These are phyloP conservation scores for Ectemnius cavifrons DNA, from an alignment of 2,888 invertebrate genomes.

Conservation along the genomic window DNA sequence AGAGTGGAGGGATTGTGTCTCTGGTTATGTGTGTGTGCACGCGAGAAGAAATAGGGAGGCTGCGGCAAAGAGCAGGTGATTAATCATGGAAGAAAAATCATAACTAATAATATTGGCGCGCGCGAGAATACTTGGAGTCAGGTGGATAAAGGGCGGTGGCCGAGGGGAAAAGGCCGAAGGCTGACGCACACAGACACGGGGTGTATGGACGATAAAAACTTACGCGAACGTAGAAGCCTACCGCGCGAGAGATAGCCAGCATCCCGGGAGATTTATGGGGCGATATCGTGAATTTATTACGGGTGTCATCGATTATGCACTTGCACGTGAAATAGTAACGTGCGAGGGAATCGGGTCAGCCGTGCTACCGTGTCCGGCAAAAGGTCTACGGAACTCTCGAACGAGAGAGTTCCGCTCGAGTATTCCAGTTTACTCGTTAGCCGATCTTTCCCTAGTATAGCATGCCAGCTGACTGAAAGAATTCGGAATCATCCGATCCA, in stretches of 20 bases:
- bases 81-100: slow-evolving; percentile 5
- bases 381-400: background rate
- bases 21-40: no score
- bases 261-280: slow-evolving; percentile 37
- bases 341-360: slow-evolving; percentile 43
- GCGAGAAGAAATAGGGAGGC: no score
- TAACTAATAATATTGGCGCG: slow-evolving; percentile 1
- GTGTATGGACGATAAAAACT: slow-evolving; percentile 9
- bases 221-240: slow-evolving; percentile 15
- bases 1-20: background rate
- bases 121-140: background rate
- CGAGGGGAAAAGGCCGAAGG: background rate
- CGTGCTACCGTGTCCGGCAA: slow-evolving; percentile 3
- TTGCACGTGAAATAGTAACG: slow-evolving; percentile 48
- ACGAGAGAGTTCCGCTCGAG: no score
- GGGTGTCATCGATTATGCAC: slow-evolving; percentile 52
- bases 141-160: background rate
- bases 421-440: background rate
- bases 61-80: background rate
- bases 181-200: background rate
- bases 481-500: slow-evolving; percentile 17
- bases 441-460: no score
- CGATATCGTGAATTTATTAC: slow-evolving; percentile 53
- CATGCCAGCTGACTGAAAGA: slow-evolving; percentile 14
- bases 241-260: slow-evolving; percentile 19